Base-by-base conservation (phyloP, 2,888 invertebrate genomes). In the Stramonita haemastoma region DNA sequence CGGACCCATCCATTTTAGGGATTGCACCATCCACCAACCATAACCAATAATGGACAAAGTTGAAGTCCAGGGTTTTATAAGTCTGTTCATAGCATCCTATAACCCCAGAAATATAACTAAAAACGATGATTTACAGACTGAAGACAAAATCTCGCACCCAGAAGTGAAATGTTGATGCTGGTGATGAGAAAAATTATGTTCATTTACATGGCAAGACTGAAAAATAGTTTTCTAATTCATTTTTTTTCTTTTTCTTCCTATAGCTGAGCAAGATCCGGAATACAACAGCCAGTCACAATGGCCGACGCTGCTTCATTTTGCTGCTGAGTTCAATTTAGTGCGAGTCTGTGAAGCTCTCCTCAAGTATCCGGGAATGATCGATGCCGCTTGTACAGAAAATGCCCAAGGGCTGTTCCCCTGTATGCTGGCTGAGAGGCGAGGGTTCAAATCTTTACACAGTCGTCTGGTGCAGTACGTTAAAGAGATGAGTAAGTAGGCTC, bases 301-400 rank as follows among this genome's bases (percentile, higher is more conserved):
- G 86, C 91, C 91, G 13, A 91, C 89, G 66, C 86, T 91, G 32
- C 90, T 91, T 19, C 91, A 91, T 83, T 91, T 91, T 85, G 91
- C 91, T 19, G 91, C 91, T 5, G 91, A 91, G 46, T 90, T 90
- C 81, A 91, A 91, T 83, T 57, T 91, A 79, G 83, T 73, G 26
- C 87, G 34, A 22, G 88, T 91, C 57, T 86, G 88, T 36, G 85
- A 88, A 15, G 90, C 89, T n/a, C 81, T 91, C 26, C 81, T 91
- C 46, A 77, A 66, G 32, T 90, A 89, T 81, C 91, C 91, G 19
- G 89, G 87, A 19, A 91, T 90, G 90, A 34, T 91, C 17, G 85
- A 87, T 1, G 91, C 91, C 1, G 87, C 90, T 0, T 86, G 87
- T n/a, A 91, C 91, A 34, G 90, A 91, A 66, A 91, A 91, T 89